Conservation (phyloP, 64 coral and sea anemone genomes). For the Stichodactyla mertensii region DNA sequence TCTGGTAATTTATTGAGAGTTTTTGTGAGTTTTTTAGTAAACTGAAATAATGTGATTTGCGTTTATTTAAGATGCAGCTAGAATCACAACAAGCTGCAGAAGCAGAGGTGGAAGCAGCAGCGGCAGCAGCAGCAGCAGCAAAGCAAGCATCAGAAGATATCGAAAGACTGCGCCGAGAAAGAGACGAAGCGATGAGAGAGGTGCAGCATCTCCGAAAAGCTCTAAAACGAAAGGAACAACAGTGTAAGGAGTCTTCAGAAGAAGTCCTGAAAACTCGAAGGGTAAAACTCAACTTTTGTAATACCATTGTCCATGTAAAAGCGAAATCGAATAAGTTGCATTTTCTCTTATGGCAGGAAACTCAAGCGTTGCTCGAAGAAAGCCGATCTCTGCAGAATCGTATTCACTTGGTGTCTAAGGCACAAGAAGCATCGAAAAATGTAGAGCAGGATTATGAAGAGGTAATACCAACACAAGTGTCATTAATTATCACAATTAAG, state of each 20-base stretch:
- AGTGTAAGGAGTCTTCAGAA: conserved; percentile 58
- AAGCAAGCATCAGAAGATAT: conserved; percentile 65
- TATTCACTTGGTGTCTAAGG: conserved; percentile 77
- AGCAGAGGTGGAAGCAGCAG: not conserved
- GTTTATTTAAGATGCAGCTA: conserved; percentile 29
- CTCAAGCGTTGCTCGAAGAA: conserved; percentile 70
- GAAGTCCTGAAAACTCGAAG: conserved; percentile 65
- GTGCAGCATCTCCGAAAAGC: conserved; percentile 69
- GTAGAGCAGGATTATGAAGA: conserved; percentile 89
- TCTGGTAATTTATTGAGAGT: too few relatives aligned
- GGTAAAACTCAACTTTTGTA: conserved; percentile 16
- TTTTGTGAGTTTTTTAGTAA: too few relatives aligned
- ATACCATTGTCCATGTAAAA: not conserved
- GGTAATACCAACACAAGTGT: conserved; percentile 16
- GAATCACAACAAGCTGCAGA: conserved; percentile 14
- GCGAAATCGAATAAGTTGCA: not conserved
- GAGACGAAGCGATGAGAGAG: conserved; percentile 86
- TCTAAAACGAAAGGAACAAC: conserved; percentile 55
- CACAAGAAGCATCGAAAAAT: conserved; percentile 69
- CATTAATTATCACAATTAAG: too few relatives aligned
- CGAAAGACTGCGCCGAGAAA: conserved; percentile 61
- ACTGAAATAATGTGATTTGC: not conserved
- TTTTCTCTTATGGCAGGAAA: conserved; percentile 36
- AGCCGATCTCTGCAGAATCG: conserved; percentile 80
- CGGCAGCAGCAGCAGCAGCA: conserved; percentile 33